phyloP scores from a whole-genome alignment of 2,797 vertebrate species.

The Microhierax caerulescens region DNA sequence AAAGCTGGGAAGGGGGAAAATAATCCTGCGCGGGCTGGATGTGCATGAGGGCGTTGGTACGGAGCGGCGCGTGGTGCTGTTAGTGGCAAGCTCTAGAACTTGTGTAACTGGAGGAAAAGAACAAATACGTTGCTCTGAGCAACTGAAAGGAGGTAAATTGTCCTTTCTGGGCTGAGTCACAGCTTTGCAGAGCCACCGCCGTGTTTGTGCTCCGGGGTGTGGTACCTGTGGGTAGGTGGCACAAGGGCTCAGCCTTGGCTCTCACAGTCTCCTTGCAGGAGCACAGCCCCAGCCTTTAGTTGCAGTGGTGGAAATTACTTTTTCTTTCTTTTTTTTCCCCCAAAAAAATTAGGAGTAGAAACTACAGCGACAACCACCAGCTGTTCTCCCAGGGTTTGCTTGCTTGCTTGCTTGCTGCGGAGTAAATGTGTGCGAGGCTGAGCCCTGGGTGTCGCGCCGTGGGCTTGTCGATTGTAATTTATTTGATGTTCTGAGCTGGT shows the following conservation, averaged over 20 bases:
- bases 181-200: neutral
- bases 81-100: neutral
- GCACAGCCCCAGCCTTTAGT: accelerated
- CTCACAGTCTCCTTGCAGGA: neutral
- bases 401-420: accelerated
- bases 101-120: neutral
- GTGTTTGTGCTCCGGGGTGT: slow-evolving; percentile 42
- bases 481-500: accelerated
- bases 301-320: neutral
- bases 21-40: accelerated
- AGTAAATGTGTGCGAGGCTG: neutral
- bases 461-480: accelerated
- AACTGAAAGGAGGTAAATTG: neutral
- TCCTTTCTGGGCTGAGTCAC: slow-evolving; percentile 55
- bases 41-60: accelerated
- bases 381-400: neutral
- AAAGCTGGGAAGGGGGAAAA: accelerated
- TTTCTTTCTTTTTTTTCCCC: accelerated
- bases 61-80: accelerated
- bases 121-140: slow-evolving; percentile 28
- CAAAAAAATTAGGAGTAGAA: neutral
- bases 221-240: neutral
- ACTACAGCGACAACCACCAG: accelerated
- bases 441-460: neutral
- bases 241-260: neutral